Percentiles rank a stretch among this genome's conserved stretches.
phyloP scores from a whole-genome alignment of 2,113 vertebrate genomes.

The Lampris megalopsis region DNA sequence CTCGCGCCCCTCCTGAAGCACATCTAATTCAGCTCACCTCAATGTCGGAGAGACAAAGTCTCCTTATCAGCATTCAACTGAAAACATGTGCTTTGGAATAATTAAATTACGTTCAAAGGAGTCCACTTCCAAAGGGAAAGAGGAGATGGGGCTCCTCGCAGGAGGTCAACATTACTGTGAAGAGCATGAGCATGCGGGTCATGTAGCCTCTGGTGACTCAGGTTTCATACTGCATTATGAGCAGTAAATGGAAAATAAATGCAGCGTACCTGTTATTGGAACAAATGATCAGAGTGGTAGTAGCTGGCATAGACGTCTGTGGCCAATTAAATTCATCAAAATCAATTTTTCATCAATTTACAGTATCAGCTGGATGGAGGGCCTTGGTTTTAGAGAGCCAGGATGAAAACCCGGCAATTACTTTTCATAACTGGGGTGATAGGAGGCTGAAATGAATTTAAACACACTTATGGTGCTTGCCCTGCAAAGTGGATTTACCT shows the following conservation, averaged over 20 bases:
- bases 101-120: conserved; percentile 73
- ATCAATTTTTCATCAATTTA: not conserved
- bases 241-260: conserved; percentile 49
- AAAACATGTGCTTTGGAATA: conserved; percentile 79
- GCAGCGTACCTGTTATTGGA: conserved; percentile 32
- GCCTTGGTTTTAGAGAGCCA: too few relatives aligned
- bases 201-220: conserved; percentile 53
- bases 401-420: too few relatives aligned
- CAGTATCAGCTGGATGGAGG: not conserved
- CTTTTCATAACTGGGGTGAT: not conserved
- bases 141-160: conserved; percentile 47
- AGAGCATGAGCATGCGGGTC: conserved; percentile 68
- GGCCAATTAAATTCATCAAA: not conserved
- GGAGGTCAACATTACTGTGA: conserved; percentile 62
- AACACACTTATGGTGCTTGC: too few relatives aligned
- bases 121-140: conserved; percentile 51
- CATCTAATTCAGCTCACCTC: conserved; percentile 56
- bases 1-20: conserved; percentile 41
- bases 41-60: conserved; percentile 43
- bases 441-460: not conserved
- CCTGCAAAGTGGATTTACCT: too few relatives aligned
- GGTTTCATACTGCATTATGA: conserved; percentile 66
- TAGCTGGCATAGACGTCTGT: not conserved
- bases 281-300: conserved; percentile 24
- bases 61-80: conserved; percentile 76